Evolutionary conservation across 2,888 invertebrate genomes (phyloP).

Genomic region (Cheilosia soror): DNA sequence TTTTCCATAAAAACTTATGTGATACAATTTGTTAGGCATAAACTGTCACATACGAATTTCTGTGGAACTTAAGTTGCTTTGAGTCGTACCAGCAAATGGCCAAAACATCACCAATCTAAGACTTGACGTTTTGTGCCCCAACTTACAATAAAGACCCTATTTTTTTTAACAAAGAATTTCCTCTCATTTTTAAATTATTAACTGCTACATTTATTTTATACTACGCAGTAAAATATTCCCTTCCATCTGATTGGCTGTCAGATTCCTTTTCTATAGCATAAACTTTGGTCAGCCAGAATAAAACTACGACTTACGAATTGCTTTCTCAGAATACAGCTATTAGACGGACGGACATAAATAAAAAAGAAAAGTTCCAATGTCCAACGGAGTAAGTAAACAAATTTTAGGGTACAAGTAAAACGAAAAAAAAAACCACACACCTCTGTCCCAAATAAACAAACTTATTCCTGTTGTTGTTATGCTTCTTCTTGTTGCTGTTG

Average conservation of each 20-base stretch:
- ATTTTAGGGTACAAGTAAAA: conserved; percentile 66
- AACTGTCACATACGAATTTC: too few relatives aligned
- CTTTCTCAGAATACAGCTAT: conserved; percentile 28
- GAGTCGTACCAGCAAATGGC: too few relatives aligned
- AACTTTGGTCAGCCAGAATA: conserved; percentile 40
- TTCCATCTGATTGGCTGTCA: conserved; percentile 1
- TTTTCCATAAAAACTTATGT: too few relatives aligned
- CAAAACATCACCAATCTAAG: too few relatives aligned
- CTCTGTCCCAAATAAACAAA: conserved; percentile 82
- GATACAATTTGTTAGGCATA: too few relatives aligned
- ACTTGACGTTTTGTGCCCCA: too few relatives aligned
- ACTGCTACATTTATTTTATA: neutral
- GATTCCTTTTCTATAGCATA: conserved; percentile 8
- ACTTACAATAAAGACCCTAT: neutral
- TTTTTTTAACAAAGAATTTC: neutral
- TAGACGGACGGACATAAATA: conserved; percentile 3
- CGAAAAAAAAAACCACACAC: conserved; percentile 75
- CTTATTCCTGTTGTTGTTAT: conserved; percentile 62
- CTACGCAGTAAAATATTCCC: neutral
- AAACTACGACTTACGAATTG: conserved; percentile 30
- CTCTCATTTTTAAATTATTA: neutral
- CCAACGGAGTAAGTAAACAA: conserved; percentile 62
- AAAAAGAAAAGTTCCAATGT: conserved; percentile 57
- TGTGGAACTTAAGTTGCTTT: too few relatives aligned
- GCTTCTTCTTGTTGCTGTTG: conserved; percentile 24